phyloP scores from a whole-genome alignment of 1,140 invertebrate species.

The Trichomalopsis sarcophagae region DNA sequence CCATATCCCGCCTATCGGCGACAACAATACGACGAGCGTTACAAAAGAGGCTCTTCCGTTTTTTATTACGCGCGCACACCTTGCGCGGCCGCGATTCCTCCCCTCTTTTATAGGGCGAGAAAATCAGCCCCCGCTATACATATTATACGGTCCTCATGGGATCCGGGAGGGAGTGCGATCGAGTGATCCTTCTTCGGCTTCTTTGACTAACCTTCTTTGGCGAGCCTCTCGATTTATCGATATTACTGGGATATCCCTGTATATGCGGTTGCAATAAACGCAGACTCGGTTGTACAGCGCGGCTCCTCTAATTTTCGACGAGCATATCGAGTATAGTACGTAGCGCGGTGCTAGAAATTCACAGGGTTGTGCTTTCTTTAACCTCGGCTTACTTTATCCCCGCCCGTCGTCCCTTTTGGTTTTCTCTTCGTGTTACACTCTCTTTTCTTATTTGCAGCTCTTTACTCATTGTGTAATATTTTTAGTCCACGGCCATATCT shows the following conservation, averaged over 20 bases:
- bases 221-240: not conserved
- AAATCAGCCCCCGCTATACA: slow-evolving; percentile 61
- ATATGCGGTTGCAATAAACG: too few relatives aligned
- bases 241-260: not conserved
- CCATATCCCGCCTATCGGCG: not conserved
- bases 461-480: too few relatives aligned
- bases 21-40: not conserved
- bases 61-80: not conserved
- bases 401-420: too few relatives aligned
- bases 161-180: not conserved
- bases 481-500: too few relatives aligned
- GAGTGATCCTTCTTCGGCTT: not conserved
- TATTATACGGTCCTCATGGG: not conserved
- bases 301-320: too few relatives aligned
- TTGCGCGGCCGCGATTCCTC: not conserved
- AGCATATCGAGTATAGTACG: not conserved
- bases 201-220: not conserved
- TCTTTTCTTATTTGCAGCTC: too few relatives aligned
- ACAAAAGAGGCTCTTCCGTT: not conserved
- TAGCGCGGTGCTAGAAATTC: too few relatives aligned
- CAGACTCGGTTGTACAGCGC: too few relatives aligned
- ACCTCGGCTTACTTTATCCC: not conserved
- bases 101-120: slow-evolving; percentile 53
- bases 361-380: not conserved
- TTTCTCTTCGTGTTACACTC: too few relatives aligned